phyloP scores from a whole-genome alignment of 2,888 invertebrate genomes.

The Andrena minutula region DNA sequence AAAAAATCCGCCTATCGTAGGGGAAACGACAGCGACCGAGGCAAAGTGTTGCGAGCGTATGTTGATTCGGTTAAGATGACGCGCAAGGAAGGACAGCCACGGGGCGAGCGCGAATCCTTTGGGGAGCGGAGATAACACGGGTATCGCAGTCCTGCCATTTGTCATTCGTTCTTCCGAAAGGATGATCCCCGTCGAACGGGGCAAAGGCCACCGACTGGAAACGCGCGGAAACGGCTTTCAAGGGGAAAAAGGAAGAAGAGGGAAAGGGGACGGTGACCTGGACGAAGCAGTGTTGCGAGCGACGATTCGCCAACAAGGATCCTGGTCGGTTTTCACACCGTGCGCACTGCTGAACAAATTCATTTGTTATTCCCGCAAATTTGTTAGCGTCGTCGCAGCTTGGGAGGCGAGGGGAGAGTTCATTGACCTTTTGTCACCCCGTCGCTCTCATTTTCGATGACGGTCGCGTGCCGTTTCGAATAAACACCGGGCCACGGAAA shows the following conservation, averaged over 20 bases:
- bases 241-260: not conserved
- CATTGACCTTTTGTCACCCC: not conserved
- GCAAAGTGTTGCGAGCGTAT: not conserved
- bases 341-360: not conserved
- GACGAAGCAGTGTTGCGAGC: not conserved
- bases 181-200: constrained; percentile 71
- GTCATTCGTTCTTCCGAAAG: constrained; percentile 75
- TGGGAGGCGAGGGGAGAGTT: not conserved
- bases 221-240: constrained; percentile 42
- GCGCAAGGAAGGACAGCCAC: not conserved
- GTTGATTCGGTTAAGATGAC: not conserved
- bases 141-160: constrained; percentile 63
- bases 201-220: constrained; percentile 70
- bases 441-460: not conserved
- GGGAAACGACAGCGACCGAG: not conserved
- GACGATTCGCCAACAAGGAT: not conserved
- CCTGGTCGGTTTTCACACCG: not conserved
- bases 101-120: constrained; percentile 16
- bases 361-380: not conserved
- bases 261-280: not conserved
- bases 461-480: not conserved
- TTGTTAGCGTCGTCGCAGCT: not conserved
- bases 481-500: not conserved
- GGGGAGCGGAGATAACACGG: constrained; percentile 27
- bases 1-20: too few species aligned